phyloP scores from a whole-genome alignment of 2,113 vertebrate species.

The Gobio gobio region DNA sequence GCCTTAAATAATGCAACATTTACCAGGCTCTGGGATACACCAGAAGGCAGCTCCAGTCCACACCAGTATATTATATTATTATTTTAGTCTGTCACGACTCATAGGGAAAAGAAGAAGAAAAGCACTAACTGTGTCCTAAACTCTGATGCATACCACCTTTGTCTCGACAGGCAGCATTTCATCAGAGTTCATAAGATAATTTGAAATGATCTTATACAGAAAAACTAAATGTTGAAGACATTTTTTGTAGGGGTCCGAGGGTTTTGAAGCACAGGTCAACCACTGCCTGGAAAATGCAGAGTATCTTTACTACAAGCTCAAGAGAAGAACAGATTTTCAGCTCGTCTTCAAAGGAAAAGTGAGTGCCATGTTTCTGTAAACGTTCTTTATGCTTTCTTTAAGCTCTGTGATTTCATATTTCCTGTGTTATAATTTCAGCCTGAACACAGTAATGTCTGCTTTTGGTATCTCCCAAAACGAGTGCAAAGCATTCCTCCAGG shows the following conservation, averaged over 20 bases:
- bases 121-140: too few relatives aligned
- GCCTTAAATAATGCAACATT: too few relatives aligned
- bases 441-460: constrained; percentile 73
- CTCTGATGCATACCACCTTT: too few relatives aligned
- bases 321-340: constrained; percentile 73
- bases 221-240: too few relatives aligned
- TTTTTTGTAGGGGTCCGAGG: constrained; percentile 59
- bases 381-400: background rate
- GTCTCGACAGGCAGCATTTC: too few relatives aligned
- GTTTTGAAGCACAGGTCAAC: constrained; percentile 75
- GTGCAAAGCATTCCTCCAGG: constrained; percentile 61
- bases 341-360: constrained; percentile 72
- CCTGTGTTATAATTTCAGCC: constrained; percentile 63
- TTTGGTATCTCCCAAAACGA: constrained; percentile 74
- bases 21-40: too few relatives aligned
- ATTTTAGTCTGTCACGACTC: too few relatives aligned
- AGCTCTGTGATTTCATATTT: background rate
- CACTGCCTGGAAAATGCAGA: constrained; percentile 75
- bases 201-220: too few relatives aligned
- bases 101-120: too few relatives aligned
- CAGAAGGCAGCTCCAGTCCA: too few relatives aligned
- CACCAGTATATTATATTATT: too few relatives aligned
- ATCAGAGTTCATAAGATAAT: too few relatives aligned
- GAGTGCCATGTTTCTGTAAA: constrained; percentile 8
- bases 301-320: constrained; percentile 73